A percentile compares a stretch with the other conserved stretches of the same genome.
phyloP scores from a whole-genome alignment of 2,888 invertebrate genomes.

The Muschampia plurimacula region DNA sequence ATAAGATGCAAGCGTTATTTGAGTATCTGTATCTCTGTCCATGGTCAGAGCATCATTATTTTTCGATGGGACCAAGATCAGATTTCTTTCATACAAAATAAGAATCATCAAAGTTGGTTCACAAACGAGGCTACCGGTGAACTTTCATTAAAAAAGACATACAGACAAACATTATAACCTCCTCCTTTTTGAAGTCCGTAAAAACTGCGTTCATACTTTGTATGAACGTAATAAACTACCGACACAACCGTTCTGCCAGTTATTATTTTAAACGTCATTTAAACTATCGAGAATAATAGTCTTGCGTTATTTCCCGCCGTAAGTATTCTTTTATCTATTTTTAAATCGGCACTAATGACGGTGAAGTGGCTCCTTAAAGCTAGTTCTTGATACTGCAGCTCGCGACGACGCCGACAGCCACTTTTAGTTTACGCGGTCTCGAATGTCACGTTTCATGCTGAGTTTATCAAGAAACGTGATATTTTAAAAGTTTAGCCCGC shows the following conservation, averaged over 20 bases:
- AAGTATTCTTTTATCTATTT: conserved; percentile 32
- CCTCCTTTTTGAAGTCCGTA: too few species aligned
- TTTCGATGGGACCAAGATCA: too few species aligned
- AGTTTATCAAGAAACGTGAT: conserved; percentile 47
- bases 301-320: conserved; percentile 22
- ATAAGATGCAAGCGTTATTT: too few species aligned
- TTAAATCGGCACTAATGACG: conserved; percentile 32
- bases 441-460: conserved; percentile 44
- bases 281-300: conserved; percentile 28
- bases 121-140: too few species aligned
- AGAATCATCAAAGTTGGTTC: too few species aligned
- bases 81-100: too few species aligned
- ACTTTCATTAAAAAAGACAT: too few species aligned
- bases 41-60: too few species aligned
- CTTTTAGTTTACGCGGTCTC: conserved; percentile 32
- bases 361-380: conserved; percentile 21
- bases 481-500: conserved; percentile 43
- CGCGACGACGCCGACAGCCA: conserved; percentile 17
- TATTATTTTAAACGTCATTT: conserved; percentile 33
- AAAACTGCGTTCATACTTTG: conserved; percentile 13
- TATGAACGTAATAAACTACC: conserved; percentile 17
- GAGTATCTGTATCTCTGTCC: too few species aligned
- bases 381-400: conserved; percentile 24
- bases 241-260: conserved; percentile 29
- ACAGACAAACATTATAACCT: too few species aligned